Conservation (phyloP, 2,888 invertebrate species). For the Macaria liturata region DNA sequence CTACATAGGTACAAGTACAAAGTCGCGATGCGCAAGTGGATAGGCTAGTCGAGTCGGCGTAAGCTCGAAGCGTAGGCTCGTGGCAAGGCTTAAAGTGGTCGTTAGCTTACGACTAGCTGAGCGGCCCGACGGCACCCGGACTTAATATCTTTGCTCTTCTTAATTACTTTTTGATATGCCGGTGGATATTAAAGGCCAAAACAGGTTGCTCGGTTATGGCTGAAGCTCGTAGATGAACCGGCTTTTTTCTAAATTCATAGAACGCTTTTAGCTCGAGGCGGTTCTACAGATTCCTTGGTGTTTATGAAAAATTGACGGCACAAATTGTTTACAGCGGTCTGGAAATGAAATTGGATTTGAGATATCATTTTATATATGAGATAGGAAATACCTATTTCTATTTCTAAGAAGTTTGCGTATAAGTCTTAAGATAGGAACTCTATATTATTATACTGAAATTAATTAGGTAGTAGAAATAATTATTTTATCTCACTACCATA, state of each 20-base stretch:
- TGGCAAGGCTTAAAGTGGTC: conserved; percentile 15
- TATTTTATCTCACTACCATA: too few species aligned
- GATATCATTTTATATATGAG: too few species aligned
- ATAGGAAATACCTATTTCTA: too few species aligned
- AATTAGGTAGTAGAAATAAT: too few species aligned
- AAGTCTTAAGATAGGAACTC: too few species aligned
- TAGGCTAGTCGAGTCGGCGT: background rate
- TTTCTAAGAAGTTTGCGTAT: too few species aligned
- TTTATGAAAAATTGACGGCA: conserved; percentile 22
- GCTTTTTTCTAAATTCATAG: conserved; percentile 35
- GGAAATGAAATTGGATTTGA: conserved; percentile 4
- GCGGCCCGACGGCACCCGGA: conserved; percentile 25
- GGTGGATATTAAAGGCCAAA: conserved; percentile 32
- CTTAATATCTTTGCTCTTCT: conserved; percentile 32
- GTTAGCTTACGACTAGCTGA: conserved; percentile 14
- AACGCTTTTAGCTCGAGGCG: conserved; percentile 28
- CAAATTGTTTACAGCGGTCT: conserved; percentile 20
- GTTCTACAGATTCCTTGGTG: conserved; percentile 24
- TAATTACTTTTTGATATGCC: conserved; percentile 40
- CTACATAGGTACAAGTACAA: too few species aligned
- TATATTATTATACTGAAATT: too few species aligned
- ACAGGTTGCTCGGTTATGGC: conserved; percentile 30
- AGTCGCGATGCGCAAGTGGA: background rate
- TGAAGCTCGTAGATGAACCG: conserved; percentile 22
- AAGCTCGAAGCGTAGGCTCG: background rate